Evolutionary conservation across 2,888 invertebrate species (phyloP).

Genomic region (Kryphioiulus occultus): DNA sequence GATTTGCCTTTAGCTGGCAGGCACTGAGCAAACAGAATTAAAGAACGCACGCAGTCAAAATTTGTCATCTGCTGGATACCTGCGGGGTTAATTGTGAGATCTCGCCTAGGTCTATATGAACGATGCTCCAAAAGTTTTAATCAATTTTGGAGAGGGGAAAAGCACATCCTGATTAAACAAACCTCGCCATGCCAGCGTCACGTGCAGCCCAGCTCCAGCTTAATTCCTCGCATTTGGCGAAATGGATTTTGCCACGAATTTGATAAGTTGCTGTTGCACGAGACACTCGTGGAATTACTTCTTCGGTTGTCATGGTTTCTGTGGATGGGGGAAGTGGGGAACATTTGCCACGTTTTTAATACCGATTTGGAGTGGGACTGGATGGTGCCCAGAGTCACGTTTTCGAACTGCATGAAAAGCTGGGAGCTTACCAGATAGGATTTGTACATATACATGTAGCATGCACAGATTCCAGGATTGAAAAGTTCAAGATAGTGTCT

Average conservation of each 20-base stretch:
- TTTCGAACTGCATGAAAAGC: not conserved
- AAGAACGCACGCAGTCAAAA: not conserved
- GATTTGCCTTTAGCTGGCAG: no score
- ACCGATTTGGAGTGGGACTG: not conserved
- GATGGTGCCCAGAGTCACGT: not conserved
- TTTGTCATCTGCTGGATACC: not conserved
- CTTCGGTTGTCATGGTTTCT: not conserved
- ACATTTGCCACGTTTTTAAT: not conserved
- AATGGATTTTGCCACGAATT: not conserved
- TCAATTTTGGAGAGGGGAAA: not conserved
- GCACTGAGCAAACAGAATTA: not conserved
- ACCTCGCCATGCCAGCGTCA: not conserved
- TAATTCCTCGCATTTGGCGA: no score
- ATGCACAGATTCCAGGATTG: no score
- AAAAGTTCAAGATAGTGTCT: no score
- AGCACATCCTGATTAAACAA: no score
- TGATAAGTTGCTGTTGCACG: not conserved
- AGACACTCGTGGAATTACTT: not conserved
- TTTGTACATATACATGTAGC: no score
- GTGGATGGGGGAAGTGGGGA: not conserved
- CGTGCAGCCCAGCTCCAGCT: not conserved
- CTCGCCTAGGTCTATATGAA: not conserved
- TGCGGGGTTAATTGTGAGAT: not conserved
- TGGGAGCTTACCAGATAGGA: no score
- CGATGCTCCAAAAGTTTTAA: not conserved